Evolutionary conservation across 2,888 invertebrate species (phyloP).

Genomic region (Acleris holmiana): DNA sequence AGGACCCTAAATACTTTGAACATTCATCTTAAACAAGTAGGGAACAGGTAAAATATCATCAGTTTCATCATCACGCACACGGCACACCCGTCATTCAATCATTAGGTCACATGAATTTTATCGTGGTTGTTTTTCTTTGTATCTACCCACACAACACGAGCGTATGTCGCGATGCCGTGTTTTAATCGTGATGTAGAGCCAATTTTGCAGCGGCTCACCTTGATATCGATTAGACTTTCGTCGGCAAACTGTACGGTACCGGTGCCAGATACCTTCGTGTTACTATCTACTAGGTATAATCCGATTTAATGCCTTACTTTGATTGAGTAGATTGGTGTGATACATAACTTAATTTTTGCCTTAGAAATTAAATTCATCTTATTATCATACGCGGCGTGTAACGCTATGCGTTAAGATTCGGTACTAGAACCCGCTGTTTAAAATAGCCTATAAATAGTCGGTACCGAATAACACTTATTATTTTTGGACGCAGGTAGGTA

Average conservation of each 20-base stretch:
- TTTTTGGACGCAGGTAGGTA: slow-evolving; percentile 39
- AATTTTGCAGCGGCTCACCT: slow-evolving; percentile 66
- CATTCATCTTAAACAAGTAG: too few relatives aligned
- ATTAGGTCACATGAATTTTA: slow-evolving; percentile 4
- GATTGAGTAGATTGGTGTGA: too few relatives aligned
- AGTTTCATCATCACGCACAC: too few relatives aligned
- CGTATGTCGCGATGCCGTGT: slow-evolving; percentile 13
- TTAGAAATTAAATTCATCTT: too few relatives aligned
- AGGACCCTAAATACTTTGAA: too few relatives aligned
- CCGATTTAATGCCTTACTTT: too few relatives aligned
- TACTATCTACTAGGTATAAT: too few relatives aligned
- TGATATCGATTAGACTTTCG: slow-evolving; percentile 66
- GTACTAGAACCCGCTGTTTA: slow-evolving; percentile 54
- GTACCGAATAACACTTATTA: slow-evolving; percentile 57
- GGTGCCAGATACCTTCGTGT: slow-evolving; percentile 25
- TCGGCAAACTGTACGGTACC: slow-evolving; percentile 39
- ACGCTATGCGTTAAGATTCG: slow-evolving; percentile 37
- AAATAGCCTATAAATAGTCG: slow-evolving; percentile 62
- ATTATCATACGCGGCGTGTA: background rate
- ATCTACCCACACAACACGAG: background rate
- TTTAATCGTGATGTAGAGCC: slow-evolving; percentile 50
- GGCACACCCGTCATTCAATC: background rate
- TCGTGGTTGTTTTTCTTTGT: background rate
- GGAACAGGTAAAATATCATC: background rate
- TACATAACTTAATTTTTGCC: too few relatives aligned